Evolutionary conservation across 1,140 invertebrate genomes (phyloP), one percentile per base, ranked within the genome.

Genomic region (Babylonia areolata): DNA sequence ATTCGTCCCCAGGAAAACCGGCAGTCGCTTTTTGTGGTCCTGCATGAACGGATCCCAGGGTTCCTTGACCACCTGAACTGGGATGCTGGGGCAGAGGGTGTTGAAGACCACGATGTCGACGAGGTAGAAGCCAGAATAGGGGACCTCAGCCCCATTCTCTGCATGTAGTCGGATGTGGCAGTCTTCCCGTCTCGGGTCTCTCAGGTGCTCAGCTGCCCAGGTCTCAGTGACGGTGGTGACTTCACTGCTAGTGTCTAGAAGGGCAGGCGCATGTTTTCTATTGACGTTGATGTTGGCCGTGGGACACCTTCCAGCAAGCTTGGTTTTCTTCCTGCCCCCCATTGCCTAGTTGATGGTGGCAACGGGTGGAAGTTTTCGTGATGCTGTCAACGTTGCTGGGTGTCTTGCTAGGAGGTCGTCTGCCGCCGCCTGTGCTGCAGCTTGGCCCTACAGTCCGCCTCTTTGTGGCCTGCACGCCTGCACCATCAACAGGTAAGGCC

Each of bases 221-320:
- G 3, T 35, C 46, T 81, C 80, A n/a, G 42, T 81, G 2, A 81
- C n/a, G 28, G 46, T 81, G 17, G 80, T 81, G 28, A 81, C 80
- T 35, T 81, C 80, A 35, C 80, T 81, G 42, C 80, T 46, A 5
- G 80, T 81, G n/a, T 81, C 80, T 31, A 81, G 9, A 17, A 81
- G 31, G 28, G 42, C 40, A 40, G 31, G 17, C 28, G n/a, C 40
- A 3, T n/a, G 17, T 37, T 3, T 31, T 17, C 42, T n/a, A 3
- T 81, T 35, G 3, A 81, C n/a, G 9, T 1, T n/a, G 28, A 46
- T 51, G 39, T 31, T n/a, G 5, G 23, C 42, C 15, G n/a, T 12
- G 11, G 40, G 46, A 28, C 78, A 40, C n/a, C 28, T 12, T 31
- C 40, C 78, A 9, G 31, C 31, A 31, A 77, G 37, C 11, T 40